phyloP scores from a whole-genome alignment of 2,797 vertebrate species.

The Neostethus bicornis region DNA sequence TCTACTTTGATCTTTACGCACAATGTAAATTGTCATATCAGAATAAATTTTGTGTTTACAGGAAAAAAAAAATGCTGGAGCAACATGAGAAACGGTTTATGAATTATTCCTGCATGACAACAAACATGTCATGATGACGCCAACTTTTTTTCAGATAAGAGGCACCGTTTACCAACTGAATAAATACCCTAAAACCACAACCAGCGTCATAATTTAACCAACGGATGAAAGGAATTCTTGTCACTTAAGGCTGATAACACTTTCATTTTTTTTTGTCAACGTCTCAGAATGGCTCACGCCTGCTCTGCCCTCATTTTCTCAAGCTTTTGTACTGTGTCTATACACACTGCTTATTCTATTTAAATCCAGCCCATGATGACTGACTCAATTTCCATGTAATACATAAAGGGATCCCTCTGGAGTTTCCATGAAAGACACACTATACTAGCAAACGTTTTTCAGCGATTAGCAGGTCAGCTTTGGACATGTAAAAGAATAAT shows the following conservation, averaged over 20 bases:
- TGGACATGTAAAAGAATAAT: slow-evolving; percentile 33
- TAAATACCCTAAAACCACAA: slow-evolving; percentile 26
- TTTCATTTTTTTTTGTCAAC: slow-evolving; percentile 19
- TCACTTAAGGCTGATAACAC: slow-evolving; percentile 46
- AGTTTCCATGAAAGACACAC: slow-evolving; percentile 8
- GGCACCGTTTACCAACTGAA: neutral
- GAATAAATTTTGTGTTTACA: neutral
- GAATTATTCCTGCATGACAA: neutral
- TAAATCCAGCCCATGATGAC: slow-evolving; percentile 30
- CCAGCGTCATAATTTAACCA: slow-evolving; percentile 20
- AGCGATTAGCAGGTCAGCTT: slow-evolving; percentile 40
- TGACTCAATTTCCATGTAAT: slow-evolving; percentile 33
- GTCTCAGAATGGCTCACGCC: slow-evolving; percentile 17
- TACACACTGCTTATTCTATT: slow-evolving; percentile 30
- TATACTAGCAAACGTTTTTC: slow-evolving; percentile 26
- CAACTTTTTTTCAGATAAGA: neutral
- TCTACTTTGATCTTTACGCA: neutral
- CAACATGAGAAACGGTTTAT: neutral
- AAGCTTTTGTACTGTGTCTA: neutral
- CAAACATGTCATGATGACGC: neutral
- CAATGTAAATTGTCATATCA: neutral
- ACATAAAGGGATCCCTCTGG: slow-evolving; percentile 9
- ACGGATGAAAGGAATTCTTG: slow-evolving; percentile 34
- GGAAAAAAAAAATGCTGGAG: neutral
- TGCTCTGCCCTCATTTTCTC: slow-evolving; percentile 5